These are phyloP conservation scores for Physeter macrocephalus DNA, from an alignment of 2,113 vertebrate genomes.

Conservation along the genomic window DNA sequence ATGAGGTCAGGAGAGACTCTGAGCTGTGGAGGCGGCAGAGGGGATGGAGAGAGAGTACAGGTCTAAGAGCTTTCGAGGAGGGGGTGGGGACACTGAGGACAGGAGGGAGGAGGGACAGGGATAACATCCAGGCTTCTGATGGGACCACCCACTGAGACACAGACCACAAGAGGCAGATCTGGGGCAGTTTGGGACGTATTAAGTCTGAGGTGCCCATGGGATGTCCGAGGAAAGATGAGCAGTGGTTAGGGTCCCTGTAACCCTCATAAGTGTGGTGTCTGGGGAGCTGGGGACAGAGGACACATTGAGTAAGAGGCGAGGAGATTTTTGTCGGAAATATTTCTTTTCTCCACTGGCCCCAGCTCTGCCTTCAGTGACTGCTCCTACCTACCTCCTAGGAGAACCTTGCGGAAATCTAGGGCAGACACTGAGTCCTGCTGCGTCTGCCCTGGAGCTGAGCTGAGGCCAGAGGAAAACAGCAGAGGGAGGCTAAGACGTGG, in stretches of 20 bases:
- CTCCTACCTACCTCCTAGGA: neutral
- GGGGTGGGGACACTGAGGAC: fast-evolving
- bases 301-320: neutral
- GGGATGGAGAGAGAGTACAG: neutral
- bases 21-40: neutral
- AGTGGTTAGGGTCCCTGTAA: neutral
- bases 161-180: neutral
- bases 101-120: neutral
- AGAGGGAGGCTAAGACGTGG: neutral
- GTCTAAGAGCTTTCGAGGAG: neutral
- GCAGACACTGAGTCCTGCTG: neutral
- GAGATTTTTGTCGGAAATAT: neutral
- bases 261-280: neutral
- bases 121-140: neutral
- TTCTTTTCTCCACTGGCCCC: neutral
- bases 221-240: neutral
- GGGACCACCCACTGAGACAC: fast-evolving
- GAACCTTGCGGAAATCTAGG: neutral
- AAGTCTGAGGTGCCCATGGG: neutral
- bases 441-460: neutral
- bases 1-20: neutral
- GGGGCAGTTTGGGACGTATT: neutral
- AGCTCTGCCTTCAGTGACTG: neutral
- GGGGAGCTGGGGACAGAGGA: neutral
- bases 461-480: neutral